These are phyloP conservation scores for Condylura cristata DNA, from an alignment of 2,113 vertebrate species.

Conservation along the genomic window DNA sequence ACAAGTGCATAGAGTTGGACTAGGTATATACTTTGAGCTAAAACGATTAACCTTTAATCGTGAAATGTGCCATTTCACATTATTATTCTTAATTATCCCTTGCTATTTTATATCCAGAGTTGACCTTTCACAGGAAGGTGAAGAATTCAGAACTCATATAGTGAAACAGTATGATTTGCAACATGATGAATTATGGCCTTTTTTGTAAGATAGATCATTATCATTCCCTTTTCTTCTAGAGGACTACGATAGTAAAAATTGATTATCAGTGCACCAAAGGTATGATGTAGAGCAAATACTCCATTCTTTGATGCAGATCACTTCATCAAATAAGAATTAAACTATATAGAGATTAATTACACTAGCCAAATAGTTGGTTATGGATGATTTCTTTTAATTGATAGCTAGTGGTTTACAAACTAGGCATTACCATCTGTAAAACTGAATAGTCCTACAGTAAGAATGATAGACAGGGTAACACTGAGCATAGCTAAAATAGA, in stretches of 20 bases:
- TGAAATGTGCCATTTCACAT: neutral
- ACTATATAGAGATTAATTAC: conserved; percentile 56
- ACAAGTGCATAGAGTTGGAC: neutral
- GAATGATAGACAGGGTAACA: neutral
- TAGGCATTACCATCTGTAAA: conserved; percentile 62
- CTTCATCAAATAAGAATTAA: conserved; percentile 50
- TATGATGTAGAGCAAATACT: conserved; percentile 39
- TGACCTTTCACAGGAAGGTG: conserved; percentile 40
- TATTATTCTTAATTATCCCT: neutral
- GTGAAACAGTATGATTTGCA: conserved; percentile 2
- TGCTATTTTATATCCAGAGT: conserved; percentile 13
- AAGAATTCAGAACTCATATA: conserved; percentile 49
- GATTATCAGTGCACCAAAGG: neutral
- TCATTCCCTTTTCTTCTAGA: conserved; percentile 1
- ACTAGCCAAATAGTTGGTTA: conserved; percentile 55
- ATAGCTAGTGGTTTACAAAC: conserved; percentile 62
- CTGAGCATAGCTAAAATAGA: conserved; percentile 1
- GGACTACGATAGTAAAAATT: conserved; percentile 46
- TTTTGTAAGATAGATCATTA: conserved; percentile 49
- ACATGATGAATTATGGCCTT: conserved; percentile 15
- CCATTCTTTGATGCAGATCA: conserved; percentile 22
- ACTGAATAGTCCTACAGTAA: conserved; percentile 34
- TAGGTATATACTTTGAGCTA: neutral
- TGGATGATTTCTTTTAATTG: conserved; percentile 61
- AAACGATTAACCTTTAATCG: neutral